Evolutionary conservation across 2,888 invertebrate genomes (phyloP).

Genomic region (Plemyria rubiginata): DNA sequence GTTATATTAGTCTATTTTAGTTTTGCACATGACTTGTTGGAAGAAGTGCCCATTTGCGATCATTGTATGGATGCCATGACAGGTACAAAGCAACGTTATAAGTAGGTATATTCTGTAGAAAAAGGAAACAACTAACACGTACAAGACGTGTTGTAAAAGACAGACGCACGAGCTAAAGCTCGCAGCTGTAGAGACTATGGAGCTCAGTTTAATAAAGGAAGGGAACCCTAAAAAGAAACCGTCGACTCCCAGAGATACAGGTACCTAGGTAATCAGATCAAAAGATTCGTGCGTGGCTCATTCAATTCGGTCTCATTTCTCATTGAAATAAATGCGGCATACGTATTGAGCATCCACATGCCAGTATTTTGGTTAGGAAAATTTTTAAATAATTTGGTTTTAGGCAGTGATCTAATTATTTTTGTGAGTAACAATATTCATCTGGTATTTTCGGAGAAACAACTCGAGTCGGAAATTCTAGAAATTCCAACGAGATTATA

Average conservation of each 20-base stretch:
- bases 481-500: constrained; percentile 18
- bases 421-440: constrained; percentile 1
- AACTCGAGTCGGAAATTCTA: constrained; percentile 10
- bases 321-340: constrained; percentile 12
- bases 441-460: constrained; percentile 1
- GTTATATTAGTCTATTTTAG: no score
- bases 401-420: not conserved
- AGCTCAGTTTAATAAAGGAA: not conserved
- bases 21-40: not conserved
- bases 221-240: constrained; percentile 9
- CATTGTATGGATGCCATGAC: no score
- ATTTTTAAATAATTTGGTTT: not conserved
- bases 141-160: not conserved
- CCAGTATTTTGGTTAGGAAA: not conserved
- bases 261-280: constrained; percentile 15
- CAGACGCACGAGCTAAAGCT: not conserved
- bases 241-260: constrained; percentile 14
- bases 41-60: not conserved
- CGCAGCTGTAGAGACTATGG: not conserved
- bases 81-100: no score
- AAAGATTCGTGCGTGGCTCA: constrained; percentile 9
- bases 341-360: constrained; percentile 4
- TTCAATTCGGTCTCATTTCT: constrained; percentile 15
- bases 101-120: no score
- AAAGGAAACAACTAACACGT: no score